Evolutionary conservation across 2,888 invertebrate species (phyloP).

Genomic region (Kuschelorhynchus macadamiae): DNA sequence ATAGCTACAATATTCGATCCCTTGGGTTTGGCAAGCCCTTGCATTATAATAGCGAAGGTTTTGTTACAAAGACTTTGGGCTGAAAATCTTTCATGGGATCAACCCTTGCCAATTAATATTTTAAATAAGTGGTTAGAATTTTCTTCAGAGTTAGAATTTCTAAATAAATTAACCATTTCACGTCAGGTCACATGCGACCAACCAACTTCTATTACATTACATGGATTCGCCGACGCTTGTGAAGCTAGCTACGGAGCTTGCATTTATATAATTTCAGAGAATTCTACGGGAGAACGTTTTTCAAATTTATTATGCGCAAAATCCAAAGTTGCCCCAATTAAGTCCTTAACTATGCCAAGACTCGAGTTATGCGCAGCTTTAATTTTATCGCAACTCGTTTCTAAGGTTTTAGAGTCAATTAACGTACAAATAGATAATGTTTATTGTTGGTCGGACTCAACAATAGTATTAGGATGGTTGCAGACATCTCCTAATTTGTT

Average conservation of each 20-base stretch:
- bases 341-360: conserved; percentile 36
- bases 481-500: conserved; percentile 29
- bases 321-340: conserved; percentile 45
- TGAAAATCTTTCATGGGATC: conserved; percentile 44
- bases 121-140: conserved; percentile 12
- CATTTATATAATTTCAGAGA: conserved; percentile 28
- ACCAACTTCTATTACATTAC: conserved; percentile 20
- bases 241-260: conserved; percentile 27
- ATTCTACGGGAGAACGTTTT: not conserved
- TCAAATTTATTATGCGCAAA: conserved; percentile 42
- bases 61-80: conserved; percentile 38
- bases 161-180: conserved; percentile 7
- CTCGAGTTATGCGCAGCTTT: conserved; percentile 45
- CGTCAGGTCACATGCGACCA: conserved; percentile 12
- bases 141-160: not conserved
- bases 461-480: conserved; percentile 42
- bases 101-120: conserved; percentile 27
- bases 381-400: conserved; percentile 24
- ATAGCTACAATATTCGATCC: conserved; percentile 41
- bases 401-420: conserved; percentile 22
- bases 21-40: conserved; percentile 32
- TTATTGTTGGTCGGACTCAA: conserved; percentile 42
- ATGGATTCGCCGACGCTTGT: conserved; percentile 32
- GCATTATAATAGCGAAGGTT: conserved; percentile 34
- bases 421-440: conserved; percentile 16